A percentile compares a stretch with the other conserved stretches of the same genome.
phyloP scores from a whole-genome alignment of 35 echinoderm and acorn worm genomes.

The Heliocidaris erythrogramma region DNA sequence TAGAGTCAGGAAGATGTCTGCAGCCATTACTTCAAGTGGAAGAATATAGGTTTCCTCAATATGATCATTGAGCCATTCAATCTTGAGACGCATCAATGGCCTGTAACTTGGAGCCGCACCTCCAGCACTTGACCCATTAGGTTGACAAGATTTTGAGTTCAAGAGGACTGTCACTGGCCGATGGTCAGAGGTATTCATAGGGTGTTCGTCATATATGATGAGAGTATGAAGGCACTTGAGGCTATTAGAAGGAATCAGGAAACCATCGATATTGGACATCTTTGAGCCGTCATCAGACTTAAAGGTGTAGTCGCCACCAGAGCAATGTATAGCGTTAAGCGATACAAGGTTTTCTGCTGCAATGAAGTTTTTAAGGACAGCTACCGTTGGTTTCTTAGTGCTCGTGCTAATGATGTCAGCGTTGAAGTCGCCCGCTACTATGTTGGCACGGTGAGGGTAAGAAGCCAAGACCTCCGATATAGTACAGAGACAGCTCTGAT shows the following conservation, averaged over 20 bases:
- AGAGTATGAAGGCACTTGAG: neutral
- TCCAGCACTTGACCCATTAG: neutral
- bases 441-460: neutral
- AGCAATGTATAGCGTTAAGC: neutral
- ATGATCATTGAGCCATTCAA: neutral
- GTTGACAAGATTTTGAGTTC: neutral
- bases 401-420: neutral
- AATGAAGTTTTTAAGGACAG: neutral
- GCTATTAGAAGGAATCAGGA: neutral
- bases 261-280: neutral
- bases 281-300: neutral
- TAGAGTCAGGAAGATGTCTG: neutral
- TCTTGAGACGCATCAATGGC: neutral
- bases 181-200: too few species aligned
- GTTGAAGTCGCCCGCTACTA: conserved; percentile 4
- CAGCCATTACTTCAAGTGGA: neutral
- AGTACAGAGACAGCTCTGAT: neutral
- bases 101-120: neutral
- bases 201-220: neutral
- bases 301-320: neutral
- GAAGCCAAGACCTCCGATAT: neutral
- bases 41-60: too few species aligned
- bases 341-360: neutral
- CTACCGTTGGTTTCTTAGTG: neutral
- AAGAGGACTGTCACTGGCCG: neutral